Base-by-base conservation (phyloP, 2,888 invertebrate species). In the Bibio marci region DNA sequence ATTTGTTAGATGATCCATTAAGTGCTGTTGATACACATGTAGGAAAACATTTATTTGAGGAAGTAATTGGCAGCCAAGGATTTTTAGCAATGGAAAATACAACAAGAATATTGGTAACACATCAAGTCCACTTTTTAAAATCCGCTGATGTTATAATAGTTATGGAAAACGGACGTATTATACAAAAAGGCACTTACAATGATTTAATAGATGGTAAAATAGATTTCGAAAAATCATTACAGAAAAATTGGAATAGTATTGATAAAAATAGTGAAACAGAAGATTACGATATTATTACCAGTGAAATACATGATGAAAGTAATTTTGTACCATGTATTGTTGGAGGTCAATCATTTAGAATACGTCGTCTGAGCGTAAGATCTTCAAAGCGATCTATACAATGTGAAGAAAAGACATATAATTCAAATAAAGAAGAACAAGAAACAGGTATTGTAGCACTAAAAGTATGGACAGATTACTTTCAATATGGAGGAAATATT, bases 11-110 rank as follows among this genome's bases (percentile, higher is more conserved):
- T 54, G 85, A 85, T 60, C 83, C 85, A 0, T 57, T 85, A 3
- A 78, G 79, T 42, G 82, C 83, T 1, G 82, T 85, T 0, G 85
- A 86, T 55, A 66, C 78, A 1, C 73, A 74, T 42, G 82, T 85
- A n/a, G 76, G 78, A 1, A 70, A 73, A 43, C 75, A 79, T 54
- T 59, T 86, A 5, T 83, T 82, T 51, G 72, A 81, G 36, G 70
- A 79, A 56, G 83, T 80, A 39, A 75, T 82, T 41, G 62, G 62
- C n/a, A n/a, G 3, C 61, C 61, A 7, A 60, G 62, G 65, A 2
- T 63, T 64, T 38, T 48, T 70, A 41, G 66, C 67, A 41, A 47
- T 18, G 8, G 22, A 22, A 8, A 22, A 54, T 34, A 54, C 57
- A 1, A 76, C 79, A 1, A 66, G 77, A 18, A 65, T 86, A 35